Evolutionary conservation across 2,888 invertebrate species (phyloP), one percentile per base, ranked within the genome.

Genomic region (Clepsis dumicolana): DNA sequence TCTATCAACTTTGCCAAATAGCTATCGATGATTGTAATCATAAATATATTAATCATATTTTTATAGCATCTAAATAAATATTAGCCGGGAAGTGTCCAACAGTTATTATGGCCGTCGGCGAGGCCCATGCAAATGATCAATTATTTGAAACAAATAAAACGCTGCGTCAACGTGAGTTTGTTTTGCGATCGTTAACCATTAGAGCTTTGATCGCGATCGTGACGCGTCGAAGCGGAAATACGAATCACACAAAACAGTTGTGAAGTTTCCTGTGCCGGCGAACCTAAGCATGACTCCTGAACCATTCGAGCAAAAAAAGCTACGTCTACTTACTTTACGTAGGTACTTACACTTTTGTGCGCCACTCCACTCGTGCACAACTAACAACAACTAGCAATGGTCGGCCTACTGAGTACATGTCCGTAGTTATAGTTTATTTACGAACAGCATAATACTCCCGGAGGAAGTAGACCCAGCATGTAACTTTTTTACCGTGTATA

Each of bases 91-190:
- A 62, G 62, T 67, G 35, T 62, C 7, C 32, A 24, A 67, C 38
- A 66, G 61, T 66, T 62, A 62, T 66, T 62, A 62, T 21, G 27
- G 35, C 66, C 56, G 27, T 16, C 16, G 61, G 66, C 66, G 59
- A 62, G 62, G 62, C 62, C 10, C 38, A 24, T 48, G 25, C 56
- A 32, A 16, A 50, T 35, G 48, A 38, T 35, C 48, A 62, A 35
- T 67, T 38, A 38, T 38, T n/a, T 7, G 32, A 54, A 38, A 62
- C 56, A 62, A 62, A 56, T 62, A 56, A 44, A 50, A 56, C 25
- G 1, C n/a, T 32, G 25, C 24, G 16, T 35, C 25, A 24, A 56
- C 44, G 24, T 32, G 21, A 25, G 29, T 24, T 48, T 32, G 7
- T 27, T 59, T 65, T 59, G 50, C 56, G 24, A 56, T 60, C 44